A percentile compares a stretch with the other conserved stretches of the same genome.
These are phyloP conservation scores for Resseliella maxima DNA, from an alignment of 2,888 invertebrate species.

Conservation along the genomic window DNA sequence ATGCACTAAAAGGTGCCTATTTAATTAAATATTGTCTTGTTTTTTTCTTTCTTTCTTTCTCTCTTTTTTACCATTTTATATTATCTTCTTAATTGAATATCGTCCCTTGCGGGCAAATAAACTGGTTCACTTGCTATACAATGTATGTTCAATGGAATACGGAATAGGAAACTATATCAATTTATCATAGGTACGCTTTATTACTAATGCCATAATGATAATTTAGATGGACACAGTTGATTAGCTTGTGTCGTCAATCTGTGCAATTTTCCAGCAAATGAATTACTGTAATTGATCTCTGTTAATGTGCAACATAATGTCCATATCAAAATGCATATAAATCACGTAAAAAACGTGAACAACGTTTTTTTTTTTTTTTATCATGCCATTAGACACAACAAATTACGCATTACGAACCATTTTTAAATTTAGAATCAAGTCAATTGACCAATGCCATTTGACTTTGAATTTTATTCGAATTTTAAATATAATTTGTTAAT, in stretches of 20 bases:
- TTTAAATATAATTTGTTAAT: no score
- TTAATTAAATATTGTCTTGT: neutral
- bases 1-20: no score
- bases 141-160: neutral
- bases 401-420: no score
- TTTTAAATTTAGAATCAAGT: neutral
- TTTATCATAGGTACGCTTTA: neutral
- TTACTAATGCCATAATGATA: neutral
- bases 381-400: neutral
- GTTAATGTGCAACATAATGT: neutral
- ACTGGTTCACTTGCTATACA: neutral
- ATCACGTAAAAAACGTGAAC: neutral
- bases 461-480: neutral
- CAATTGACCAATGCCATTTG: neutral
- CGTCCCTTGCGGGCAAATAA: neutral
- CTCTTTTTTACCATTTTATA: no score
- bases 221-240: neutral
- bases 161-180: neutral
- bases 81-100: neutral
- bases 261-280: neutral
- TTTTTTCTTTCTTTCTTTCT: no score
- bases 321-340: neutral
- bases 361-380: neutral
- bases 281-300: neutral
- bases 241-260: neutral